These are phyloP conservation scores for Sebastes kiyomatsui DNA, from an alignment of 2,797 vertebrate genomes.

Conservation along the genomic window DNA sequence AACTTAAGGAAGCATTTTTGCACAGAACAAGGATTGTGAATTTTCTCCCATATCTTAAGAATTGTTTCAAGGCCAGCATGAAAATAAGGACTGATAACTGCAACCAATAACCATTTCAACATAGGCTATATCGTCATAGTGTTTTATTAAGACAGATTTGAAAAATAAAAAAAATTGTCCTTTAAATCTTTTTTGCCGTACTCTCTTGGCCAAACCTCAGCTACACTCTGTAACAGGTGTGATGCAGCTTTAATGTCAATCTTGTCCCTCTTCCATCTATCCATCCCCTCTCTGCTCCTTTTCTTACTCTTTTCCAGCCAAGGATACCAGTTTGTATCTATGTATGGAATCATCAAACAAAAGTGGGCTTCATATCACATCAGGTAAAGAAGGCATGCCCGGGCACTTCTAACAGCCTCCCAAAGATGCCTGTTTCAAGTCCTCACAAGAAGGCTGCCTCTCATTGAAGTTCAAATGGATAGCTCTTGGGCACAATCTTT, in stretches of 20 bases:
- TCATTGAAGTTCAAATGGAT: constrained; percentile 85
- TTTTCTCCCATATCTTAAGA: not conserved
- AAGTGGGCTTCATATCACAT: constrained; percentile 79
- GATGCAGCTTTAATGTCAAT: constrained; percentile 29
- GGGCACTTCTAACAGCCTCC: constrained; percentile 81
- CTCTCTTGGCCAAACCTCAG: constrained; percentile 9
- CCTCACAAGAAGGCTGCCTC: constrained; percentile 81
- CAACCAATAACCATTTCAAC: not conserved
- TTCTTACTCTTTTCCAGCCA: constrained; percentile 71
- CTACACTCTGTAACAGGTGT: constrained; percentile 47
- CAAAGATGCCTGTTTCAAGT: constrained; percentile 81
- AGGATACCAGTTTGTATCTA: constrained; percentile 83
- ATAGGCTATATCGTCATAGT: not conserved
- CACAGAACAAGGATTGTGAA: not conserved
- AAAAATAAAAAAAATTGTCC: not conserved
- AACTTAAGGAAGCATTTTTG: not conserved
- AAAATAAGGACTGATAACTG: not conserved
- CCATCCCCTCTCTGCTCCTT: constrained; percentile 45
- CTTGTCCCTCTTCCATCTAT: constrained; percentile 28
- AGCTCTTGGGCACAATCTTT: constrained; percentile 81
- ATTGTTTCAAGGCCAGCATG: not conserved
- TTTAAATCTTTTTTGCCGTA: constrained; percentile 1
- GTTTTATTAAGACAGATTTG: not conserved
- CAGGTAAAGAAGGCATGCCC: constrained; percentile 81
- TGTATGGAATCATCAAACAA: constrained; percentile 83